Evolutionary conservation across 2,888 invertebrate genomes (phyloP), one percentile per base, ranked within the genome.

Genomic region (Marasmarcha lunaedactyla): DNA sequence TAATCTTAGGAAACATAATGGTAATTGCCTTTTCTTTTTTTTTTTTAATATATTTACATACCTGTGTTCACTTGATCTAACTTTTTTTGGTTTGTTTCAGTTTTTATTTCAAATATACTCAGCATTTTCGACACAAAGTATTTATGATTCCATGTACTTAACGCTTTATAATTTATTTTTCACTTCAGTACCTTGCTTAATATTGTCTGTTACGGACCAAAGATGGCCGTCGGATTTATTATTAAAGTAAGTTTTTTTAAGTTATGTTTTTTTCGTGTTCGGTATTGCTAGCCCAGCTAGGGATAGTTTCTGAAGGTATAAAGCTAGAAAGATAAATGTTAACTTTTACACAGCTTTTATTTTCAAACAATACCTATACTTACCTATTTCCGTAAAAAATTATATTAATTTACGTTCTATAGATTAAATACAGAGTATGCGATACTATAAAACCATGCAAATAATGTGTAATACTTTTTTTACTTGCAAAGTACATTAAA

Each of bases 111-210:
- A 87, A 73, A 62, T 84, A 35, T 68, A 84, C 47, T 69, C 73
- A 11, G 72, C 72, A 42, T 87, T 87, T 54, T 87, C 86, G 6
- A 86, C 87, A 1, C 85, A 90, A 67, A 87, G 91, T 2, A 73
- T 94, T 38, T 93, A 88, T 66, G 91, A 92, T 63, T 88, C 90
- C 0, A 72, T 90, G 59, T 92, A 89, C 59, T 79, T 94, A 47
- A 91, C 91, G 52, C 78, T 89, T 42, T 94, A 86, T 81, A 94
- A 94, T 70, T 84, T 93, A 36, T 58, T 90, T 15, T 93, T 92
- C 60, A 89, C 93, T 0, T 88, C 92, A 0, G 59, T 90, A 38
- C 94, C 94, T 0, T 88, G 93, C 40, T 69, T 93, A 10, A 54
- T 90, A 6, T 90, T 90, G 46, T 90, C 92, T 0, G 72, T 94